Evolutionary conservation across 1,140 invertebrate genomes (phyloP).

Genomic region (Zaprionus ghesquierei): DNA sequence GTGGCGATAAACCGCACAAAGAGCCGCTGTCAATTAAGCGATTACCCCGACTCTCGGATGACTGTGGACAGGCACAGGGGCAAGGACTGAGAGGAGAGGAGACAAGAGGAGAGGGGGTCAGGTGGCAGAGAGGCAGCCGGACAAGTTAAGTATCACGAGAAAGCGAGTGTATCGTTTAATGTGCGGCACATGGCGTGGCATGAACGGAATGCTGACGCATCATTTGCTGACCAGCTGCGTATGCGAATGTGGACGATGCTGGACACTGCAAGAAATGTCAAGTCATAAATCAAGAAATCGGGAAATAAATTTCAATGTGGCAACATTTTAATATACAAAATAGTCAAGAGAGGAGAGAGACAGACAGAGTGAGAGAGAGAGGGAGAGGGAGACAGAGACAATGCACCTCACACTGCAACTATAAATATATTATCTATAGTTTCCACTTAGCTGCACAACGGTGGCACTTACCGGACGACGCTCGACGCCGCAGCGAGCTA

Average conservation of each 20-base stretch:
- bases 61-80: neutral
- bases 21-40: slow-evolving; percentile 36
- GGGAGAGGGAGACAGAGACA: neutral
- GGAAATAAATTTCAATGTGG: slow-evolving; percentile 71
- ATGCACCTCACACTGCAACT: slow-evolving; percentile 54
- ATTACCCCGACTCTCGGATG: slow-evolving; percentile 16
- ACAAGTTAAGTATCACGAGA: neutral
- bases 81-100: neutral
- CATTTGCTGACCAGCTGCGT: slow-evolving; percentile 54
- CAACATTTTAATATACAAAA: slow-evolving; percentile 74
- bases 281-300: slow-evolving; percentile 75
- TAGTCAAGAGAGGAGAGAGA: no score
- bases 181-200: slow-evolving; percentile 57
- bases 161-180: slow-evolving; percentile 48
- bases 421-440: slow-evolving; percentile 82
- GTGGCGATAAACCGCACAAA: slow-evolving; percentile 23
- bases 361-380: neutral
- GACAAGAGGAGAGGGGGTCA: neutral
- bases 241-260: neutral
- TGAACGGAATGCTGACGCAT: slow-evolving; percentile 70
- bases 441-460: slow-evolving; percentile 77
- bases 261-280: slow-evolving; percentile 43
- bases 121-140: neutral
- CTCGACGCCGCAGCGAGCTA: slow-evolving; percentile 5
- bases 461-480: slow-evolving; percentile 72